Evolutionary conservation across 92 coral and sea anemone genomes (phyloP).

Genomic region (Palythoa grandiflora): DNA sequence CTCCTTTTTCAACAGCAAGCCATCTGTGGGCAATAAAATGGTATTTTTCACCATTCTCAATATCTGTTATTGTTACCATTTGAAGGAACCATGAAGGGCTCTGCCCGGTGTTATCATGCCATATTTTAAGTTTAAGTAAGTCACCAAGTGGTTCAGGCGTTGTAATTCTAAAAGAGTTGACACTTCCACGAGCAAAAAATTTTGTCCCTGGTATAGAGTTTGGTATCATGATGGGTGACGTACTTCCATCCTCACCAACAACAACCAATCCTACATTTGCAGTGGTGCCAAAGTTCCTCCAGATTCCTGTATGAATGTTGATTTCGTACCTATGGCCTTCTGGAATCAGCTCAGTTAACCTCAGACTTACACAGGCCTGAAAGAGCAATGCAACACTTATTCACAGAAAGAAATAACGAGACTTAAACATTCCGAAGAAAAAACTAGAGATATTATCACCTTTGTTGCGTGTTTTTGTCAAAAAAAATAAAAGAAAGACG

Average conservation of each 20-base stretch:
- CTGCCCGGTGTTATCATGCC: constrained; percentile 89
- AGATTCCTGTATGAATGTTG: constrained; percentile 81
- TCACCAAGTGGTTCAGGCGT: constrained; percentile 74
- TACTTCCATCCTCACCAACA: constrained; percentile 77
- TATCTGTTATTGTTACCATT: constrained; percentile 70
- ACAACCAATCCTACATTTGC: constrained; percentile 83
- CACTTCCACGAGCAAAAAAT: constrained; percentile 83
- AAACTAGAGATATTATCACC: too few species aligned
- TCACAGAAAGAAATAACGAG: not conserved
- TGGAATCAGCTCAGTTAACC: not conserved
- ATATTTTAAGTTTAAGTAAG: constrained; percentile 73
- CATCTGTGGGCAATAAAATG: constrained; percentile 81
- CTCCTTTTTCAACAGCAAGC: constrained; percentile 84
- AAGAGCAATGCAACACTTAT: not conserved
- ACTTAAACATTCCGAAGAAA: too few species aligned
- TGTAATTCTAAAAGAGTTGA: constrained; percentile 76
- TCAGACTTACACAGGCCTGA: constrained; percentile 12
- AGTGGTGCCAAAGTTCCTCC: constrained; percentile 86
- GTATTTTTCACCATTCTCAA: constrained; percentile 58
- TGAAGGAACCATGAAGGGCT: constrained; percentile 87
- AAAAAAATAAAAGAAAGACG: not conserved
- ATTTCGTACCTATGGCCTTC: constrained; percentile 65
- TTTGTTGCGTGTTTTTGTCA: not conserved
- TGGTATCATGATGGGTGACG: constrained; percentile 68
- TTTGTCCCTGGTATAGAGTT: constrained; percentile 45